phyloP scores from a whole-genome alignment of 1,140 invertebrate species.

The Papilio helenus region DNA sequence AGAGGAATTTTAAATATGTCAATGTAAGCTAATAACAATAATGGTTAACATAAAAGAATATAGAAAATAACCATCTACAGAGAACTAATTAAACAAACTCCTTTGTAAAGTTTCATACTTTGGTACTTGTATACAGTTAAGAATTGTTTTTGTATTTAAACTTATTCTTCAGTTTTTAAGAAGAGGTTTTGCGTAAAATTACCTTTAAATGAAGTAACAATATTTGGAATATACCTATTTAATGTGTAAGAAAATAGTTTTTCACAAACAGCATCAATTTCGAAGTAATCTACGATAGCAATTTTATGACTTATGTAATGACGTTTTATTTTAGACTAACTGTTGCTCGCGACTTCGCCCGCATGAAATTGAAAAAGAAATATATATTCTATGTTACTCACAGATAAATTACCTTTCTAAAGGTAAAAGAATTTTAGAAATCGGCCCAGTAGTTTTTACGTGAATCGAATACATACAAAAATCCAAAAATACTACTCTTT shows the following conservation, averaged over 20 bases:
- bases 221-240: not conserved
- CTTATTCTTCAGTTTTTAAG: not conserved
- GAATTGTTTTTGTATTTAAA: not conserved
- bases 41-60: not conserved
- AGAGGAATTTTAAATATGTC: not conserved
- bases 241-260: not conserved
- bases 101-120: not conserved
- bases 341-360: too few relatives aligned
- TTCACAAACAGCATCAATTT: too few relatives aligned
- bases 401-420: too few relatives aligned
- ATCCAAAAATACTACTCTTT: too few relatives aligned
- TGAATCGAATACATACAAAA: too few relatives aligned
- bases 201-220: not conserved
- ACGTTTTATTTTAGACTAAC: too few relatives aligned
- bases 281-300: too few relatives aligned
- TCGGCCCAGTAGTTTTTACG: too few relatives aligned
- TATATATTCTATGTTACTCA: too few relatives aligned
- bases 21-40: not conserved
- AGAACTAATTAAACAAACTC: constrained; percentile 20
- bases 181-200: not conserved
- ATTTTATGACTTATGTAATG: too few relatives aligned
- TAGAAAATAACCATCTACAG: not conserved
- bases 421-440: too few relatives aligned
- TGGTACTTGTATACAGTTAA: not conserved
- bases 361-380: too few relatives aligned